Evolutionary conservation across 2,797 vertebrate genomes (phyloP).

Genomic region (Falco berigora): DNA sequence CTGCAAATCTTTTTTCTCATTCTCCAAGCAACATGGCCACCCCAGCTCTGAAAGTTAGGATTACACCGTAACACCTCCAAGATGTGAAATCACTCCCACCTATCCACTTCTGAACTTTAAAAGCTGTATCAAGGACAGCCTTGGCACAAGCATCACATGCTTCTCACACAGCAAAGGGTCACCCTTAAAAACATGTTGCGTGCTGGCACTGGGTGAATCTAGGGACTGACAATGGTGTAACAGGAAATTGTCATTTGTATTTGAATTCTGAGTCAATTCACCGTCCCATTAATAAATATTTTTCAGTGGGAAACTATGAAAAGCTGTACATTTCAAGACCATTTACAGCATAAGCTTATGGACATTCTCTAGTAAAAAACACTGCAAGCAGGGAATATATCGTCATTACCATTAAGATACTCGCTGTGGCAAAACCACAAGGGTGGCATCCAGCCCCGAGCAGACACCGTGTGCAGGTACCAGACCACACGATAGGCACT

Average conservation of each 20-base stretch:
- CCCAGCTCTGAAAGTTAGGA: background rate
- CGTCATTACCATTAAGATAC: background rate
- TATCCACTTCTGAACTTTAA: background rate
- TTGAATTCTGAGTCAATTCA: background rate
- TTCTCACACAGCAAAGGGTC: background rate
- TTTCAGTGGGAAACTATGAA: background rate
- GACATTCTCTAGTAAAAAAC: background rate
- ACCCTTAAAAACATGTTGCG: background rate
- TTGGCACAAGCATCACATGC: background rate
- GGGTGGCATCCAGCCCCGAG: background rate
- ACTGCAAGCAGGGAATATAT: background rate
- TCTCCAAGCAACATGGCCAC: background rate
- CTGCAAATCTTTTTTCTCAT: background rate
- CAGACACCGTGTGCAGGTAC: background rate
- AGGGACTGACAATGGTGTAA: background rate
- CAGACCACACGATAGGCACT: background rate
- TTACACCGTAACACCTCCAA: background rate
- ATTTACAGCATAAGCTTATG: background rate
- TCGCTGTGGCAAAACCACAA: background rate
- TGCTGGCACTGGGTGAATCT: background rate
- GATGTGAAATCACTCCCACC: background rate
- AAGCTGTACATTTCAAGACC: background rate
- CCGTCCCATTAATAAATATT: background rate
- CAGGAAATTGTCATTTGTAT: background rate
- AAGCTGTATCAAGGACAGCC: background rate